Base-by-base conservation (phyloP, 2,888 invertebrate genomes). In the Chymomyza fuscimana region DNA sequence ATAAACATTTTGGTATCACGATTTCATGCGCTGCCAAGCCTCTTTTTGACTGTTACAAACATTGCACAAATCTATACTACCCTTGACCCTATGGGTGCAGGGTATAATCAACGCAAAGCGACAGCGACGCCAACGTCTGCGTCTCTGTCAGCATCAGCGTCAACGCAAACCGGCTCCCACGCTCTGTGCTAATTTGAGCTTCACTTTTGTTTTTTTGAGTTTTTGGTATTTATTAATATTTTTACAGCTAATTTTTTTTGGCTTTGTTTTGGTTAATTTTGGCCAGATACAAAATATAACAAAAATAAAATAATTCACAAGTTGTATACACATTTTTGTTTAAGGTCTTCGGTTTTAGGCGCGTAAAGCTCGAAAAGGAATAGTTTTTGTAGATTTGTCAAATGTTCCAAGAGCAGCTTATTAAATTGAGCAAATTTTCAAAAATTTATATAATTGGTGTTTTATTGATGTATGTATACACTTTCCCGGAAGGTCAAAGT, bases 141-240 rank as follows among this genome's bases (percentile, higher is more conserved):
- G 61, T 51, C 32, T 25, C 32, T 7, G 32, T 32, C 63, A 16
- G 5, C 51, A 16, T 36, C 51, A 9, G 4, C 16, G 36, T 32
- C 29, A 64, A 66, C 76, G 71, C 77, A 81, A 86, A 88, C 79
- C 78, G 77, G 79, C 89, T 88, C 89, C 89, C 89, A 89, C 89
- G 89, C 88, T 85, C 78, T 89, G 89, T 89, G 88, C 89, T 89
- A 89, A 89, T 89, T 89, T 89, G 79, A 79, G 78, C 78, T 84
- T 74, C 84, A 87, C 82, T 87, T 87, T 73, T 72, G 75, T 73
- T 69, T 22, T 46, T 56, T n/a, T 72, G 15, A 16, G 40, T 58
- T 69, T 63, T 74, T 73, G 77, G 64, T 81, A 81, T 86, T 83
- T 83, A 81, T 87, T 83, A 86, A 86, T 79, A 87, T 83, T 70